Percentiles rank a stretch among this genome's conserved stretches.
phyloP scores from a whole-genome alignment of 2,888 invertebrate genomes.

The Ophion costatus region DNA sequence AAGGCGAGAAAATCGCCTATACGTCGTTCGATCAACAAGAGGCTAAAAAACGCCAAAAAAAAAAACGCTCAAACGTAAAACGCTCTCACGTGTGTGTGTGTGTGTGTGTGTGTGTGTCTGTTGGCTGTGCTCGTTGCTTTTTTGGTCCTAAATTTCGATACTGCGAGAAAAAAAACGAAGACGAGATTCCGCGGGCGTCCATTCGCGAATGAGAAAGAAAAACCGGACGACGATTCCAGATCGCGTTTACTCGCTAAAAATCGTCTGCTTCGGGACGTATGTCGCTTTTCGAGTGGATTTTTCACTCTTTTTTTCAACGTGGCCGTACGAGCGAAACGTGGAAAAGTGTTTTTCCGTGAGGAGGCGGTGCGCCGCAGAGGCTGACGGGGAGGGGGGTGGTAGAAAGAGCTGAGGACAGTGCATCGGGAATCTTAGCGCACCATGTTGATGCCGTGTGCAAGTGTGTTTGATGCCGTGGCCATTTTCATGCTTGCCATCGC shows the following conservation, averaged over 20 bases:
- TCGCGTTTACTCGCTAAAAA: neutral
- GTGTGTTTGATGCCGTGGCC: constrained; percentile 80
- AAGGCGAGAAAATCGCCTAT: neutral
- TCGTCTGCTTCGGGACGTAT: neutral
- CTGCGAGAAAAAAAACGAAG: neutral
- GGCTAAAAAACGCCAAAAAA: constrained; percentile 13
- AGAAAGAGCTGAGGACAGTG: constrained; percentile 18
- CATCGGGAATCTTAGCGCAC: constrained; percentile 64
- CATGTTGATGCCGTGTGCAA: constrained; percentile 79
- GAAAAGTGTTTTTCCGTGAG: too few species aligned
- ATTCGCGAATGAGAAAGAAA: neutral
- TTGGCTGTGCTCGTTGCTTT: constrained; percentile 55
- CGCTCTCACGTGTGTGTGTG: constrained; percentile 73
- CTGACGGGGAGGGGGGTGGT: too few species aligned
- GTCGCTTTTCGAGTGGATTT: too few species aligned
- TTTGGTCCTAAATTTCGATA: constrained; percentile 2
- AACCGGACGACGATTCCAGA: neutral
- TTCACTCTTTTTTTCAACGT: too few species aligned
- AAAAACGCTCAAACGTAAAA: constrained; percentile 73
- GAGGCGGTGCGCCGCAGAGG: too few species aligned
- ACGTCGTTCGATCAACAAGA: neutral
- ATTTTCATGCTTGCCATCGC: constrained; percentile 80
- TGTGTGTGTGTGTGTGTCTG: too few species aligned
- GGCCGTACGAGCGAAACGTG: too few species aligned
- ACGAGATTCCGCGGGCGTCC: neutral